A percentile compares a stretch with the other conserved stretches of the same genome.
Conservation (phyloP, 2,888 invertebrate genomes). For the Heliconius aoede region DNA sequence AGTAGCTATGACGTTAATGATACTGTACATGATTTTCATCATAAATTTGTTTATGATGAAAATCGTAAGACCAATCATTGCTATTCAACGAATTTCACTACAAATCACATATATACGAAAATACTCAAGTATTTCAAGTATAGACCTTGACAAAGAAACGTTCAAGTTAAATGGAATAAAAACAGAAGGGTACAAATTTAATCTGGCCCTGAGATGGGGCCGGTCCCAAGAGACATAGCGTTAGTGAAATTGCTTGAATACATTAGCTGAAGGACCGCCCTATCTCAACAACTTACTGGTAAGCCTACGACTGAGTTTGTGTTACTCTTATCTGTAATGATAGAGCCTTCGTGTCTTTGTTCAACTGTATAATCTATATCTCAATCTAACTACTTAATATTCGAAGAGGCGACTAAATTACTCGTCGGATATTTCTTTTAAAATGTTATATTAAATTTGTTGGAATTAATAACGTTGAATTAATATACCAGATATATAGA, state of each 20-base stretch:
- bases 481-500: too few species aligned
- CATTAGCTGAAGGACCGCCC: conserved; percentile 71
- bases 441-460: background rate
- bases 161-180: conserved; percentile 57
- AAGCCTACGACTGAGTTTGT: conserved; percentile 54
- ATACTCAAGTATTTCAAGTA: conserved; percentile 6
- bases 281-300: conserved; percentile 73
- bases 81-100: background rate
- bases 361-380: conserved; percentile 16
- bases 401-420: background rate
- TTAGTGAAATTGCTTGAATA: conserved; percentile 76
- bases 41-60: too few species aligned
- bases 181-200: conserved; percentile 73
- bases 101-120: conserved; percentile 2
- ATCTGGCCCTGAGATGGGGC: conserved; percentile 66
- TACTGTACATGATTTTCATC: background rate
- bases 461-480: too few species aligned
- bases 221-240: conserved; percentile 53
- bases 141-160: conserved; percentile 12
- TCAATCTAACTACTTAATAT: background rate
- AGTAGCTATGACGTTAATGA: too few species aligned
- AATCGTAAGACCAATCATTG: background rate
- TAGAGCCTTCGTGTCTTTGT: conserved; percentile 20
- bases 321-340: conserved; percentile 36
- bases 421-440: background rate